Base-by-base conservation (phyloP, 2,797 vertebrate genomes). In the Hapalemur alaotrensis region DNA sequence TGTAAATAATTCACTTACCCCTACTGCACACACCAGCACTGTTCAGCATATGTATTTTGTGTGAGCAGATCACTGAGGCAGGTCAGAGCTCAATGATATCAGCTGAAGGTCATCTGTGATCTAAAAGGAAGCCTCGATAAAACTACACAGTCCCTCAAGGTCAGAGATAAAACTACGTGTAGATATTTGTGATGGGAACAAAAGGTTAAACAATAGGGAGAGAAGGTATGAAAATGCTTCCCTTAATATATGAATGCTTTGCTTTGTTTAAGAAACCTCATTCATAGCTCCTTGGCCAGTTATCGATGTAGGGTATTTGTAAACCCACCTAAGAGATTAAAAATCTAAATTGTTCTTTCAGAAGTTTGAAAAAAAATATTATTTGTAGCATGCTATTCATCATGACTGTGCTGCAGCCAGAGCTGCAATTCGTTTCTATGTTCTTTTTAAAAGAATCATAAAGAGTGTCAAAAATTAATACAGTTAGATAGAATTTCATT, bases 1-100 rank as follows among this genome's bases (percentile, higher is more conserved):
- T 99, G 99, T 99, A 99, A 99, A 99, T 99, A 99, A 99, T 99
- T 99, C 99, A 99, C 99, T 99, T 99, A 99, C 99, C 99, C 99
- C 99, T 98, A 98, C 99, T 98, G 98, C 98, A 98, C 98, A 98
- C 98, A 98, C 99, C 98, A 98, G 99, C 98, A 98, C 99, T 98
- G 99, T 98, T 99, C 99, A 99, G 99, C 99, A 99, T 99, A 99
- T 99, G 99, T 99, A 99, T 99, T 99, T 99, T 99, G 99, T 99
- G 99, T 98, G 99, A 99, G 99, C 98, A 98, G 99, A 99, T 99
- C 99, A 99, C 99, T 99, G 99, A 99, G 99, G 98, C 99, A 99
- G 99, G 99, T 99, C 99, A 99, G 99, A 99, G 99, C 99, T 99
- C 99, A 99, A 99, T 99, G 99, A 99, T 99, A 99, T 99, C 99